Evolutionary conservation across 2,797 vertebrate genomes (phyloP).

Genomic region (Sparidentex hasta): DNA sequence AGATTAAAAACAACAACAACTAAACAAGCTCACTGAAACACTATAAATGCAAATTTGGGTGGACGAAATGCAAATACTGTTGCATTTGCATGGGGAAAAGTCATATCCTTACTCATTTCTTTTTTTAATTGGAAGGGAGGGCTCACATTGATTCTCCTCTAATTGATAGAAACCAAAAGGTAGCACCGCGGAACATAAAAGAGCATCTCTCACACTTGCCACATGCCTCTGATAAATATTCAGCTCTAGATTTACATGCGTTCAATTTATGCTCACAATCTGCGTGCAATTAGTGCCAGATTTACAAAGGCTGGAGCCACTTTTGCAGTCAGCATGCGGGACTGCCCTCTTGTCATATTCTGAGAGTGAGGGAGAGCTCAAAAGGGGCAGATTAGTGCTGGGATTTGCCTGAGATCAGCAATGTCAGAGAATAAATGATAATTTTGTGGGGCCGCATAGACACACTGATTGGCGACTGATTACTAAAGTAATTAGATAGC

Average conservation of each 20-base stretch:
- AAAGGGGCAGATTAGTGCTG: conserved; percentile 20
- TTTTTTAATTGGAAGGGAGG: conserved; percentile 66
- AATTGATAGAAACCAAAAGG: conserved; percentile 54
- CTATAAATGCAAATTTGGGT: conserved; percentile 83
- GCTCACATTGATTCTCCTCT: conserved; percentile 44
- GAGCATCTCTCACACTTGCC: background rate
- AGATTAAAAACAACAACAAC: conserved; percentile 73
- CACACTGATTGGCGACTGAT: conserved; percentile 15
- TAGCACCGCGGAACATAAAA: conserved; percentile 27
- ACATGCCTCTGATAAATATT: conserved; percentile 32
- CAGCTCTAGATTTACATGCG: conserved; percentile 45
- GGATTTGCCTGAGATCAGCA: conserved; percentile 21
- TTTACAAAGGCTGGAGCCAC: conserved; percentile 11
- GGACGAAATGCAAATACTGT: conserved; percentile 70
- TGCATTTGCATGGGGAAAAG: conserved; percentile 66
- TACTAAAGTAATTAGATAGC: background rate
- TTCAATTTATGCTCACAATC: conserved; percentile 10
- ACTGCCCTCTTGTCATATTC: conserved; percentile 10
- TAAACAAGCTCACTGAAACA: conserved; percentile 73
- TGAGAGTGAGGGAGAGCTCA: conserved; percentile 14
- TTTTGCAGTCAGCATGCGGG: background rate
- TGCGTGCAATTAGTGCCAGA: conserved; percentile 37
- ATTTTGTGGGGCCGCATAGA: conserved; percentile 8
- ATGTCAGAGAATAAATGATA: conserved; percentile 25
- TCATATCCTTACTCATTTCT: conserved; percentile 47